Evolutionary conservation across 2,797 vertebrate genomes (phyloP), one percentile per base, ranked within the genome.

Genomic region (Gadopsis bispinosus): DNA sequence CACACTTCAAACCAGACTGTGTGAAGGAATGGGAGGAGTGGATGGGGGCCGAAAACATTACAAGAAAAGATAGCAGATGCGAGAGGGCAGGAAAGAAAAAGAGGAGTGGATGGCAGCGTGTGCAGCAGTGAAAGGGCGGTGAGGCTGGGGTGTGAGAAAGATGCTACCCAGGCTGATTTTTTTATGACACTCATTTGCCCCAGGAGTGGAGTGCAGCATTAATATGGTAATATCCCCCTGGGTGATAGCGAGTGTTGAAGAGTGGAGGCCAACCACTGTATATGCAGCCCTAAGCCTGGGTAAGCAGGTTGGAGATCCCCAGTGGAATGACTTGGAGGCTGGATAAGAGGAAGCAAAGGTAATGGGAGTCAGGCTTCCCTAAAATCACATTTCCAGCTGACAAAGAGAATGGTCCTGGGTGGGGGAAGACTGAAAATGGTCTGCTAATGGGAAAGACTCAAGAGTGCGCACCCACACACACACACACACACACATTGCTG

Each of bases 221-320:
- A 92, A 93, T 93, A 94, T 93, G 93, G 80, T 92, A 93, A 95
- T 94, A 87, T 82, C 80, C 84, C 90, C 83, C 80, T 69, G 87
- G 91, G 90, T 66, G 10, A 84, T 69, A 82, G 83, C 84, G 80
- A 83, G 81, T 71, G 84, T 81, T 77, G 82, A 79, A 76, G 85
- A 85, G 83, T 69, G 81, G 89, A 93, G 91, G 93, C 94, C 94
- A 92, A 94, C 82, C 75, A 56, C 77, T 83, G 91, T 77, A 76
- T 87, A 81, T 87, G 89, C 87, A 88, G 88, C 84, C 29, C 26
- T 69, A 56, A 77, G 83, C 77, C 65, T 67, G 73, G 73, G 79
- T 73, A 83, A 85, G 86, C 83, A 83, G 79, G 80, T 69, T 73
- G 86, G 80, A 87, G 83, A 90, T 89, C 85, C 90, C 88, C 83